These are phyloP conservation scores for Mus caroli DNA, from an alignment of 2,797 vertebrate genomes.

Conservation along the genomic window DNA sequence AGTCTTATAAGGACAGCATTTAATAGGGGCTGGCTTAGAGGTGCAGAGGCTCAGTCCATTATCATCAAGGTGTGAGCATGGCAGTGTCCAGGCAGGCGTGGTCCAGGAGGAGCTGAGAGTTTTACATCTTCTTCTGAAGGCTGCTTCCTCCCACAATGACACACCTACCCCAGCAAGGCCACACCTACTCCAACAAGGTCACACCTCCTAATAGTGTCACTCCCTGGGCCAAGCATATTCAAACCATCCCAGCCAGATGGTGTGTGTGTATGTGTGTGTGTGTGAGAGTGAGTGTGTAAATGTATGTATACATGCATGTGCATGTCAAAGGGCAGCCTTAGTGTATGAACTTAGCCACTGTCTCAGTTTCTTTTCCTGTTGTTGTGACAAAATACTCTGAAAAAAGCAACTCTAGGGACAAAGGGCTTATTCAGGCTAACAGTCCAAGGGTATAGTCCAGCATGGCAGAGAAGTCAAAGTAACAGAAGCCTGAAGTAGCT, in stretches of 20 bases:
- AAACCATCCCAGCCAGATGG: not conserved
- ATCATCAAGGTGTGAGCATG: not conserved
- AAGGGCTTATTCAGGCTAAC: not conserved
- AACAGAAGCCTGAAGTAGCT: not conserved
- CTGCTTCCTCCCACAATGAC: not conserved
- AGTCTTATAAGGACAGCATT: not conserved
- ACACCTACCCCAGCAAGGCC: not conserved
- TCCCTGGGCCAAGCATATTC: not conserved
- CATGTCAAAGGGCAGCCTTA: not conserved
- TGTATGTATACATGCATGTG: no score
- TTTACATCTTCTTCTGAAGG: not conserved
- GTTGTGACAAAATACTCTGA: not conserved
- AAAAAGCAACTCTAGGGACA: not conserved
- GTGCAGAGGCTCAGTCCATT: not conserved
- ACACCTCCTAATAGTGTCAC: not conserved
- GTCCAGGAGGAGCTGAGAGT: not conserved
- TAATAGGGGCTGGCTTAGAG: not conserved
- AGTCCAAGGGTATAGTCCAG: not conserved
- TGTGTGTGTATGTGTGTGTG: not conserved
- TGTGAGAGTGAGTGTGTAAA: not conserved
- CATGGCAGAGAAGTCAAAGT: not conserved
- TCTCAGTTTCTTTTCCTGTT: not conserved
- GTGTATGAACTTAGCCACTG: not conserved
- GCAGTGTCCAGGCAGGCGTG: not conserved
- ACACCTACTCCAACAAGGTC: not conserved